Base-by-base conservation (phyloP, 2,888 invertebrate genomes). In the Cheilosia urbana region DNA sequence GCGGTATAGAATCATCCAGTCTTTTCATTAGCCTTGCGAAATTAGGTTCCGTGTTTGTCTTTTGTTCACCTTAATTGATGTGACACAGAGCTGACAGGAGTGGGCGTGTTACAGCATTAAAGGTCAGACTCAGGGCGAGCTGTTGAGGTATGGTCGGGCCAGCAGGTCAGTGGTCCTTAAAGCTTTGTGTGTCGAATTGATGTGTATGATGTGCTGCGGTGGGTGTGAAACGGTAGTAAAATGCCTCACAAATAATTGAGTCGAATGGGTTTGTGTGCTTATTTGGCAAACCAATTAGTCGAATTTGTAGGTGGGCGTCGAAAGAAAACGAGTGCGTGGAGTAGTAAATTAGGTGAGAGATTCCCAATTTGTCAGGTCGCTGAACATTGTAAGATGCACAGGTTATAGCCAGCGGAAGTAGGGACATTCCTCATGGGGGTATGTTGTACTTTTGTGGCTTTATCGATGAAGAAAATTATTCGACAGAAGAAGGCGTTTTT, bases 1-100 rank as follows among this genome's bases (percentile, higher is more conserved):
- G 60, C 19, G 49, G 42, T 13, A 49, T 24, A 34, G 49, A 58
- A 63, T 72, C 58, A 63, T 72, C 58, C 19, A 57, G 63, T 57
- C 63, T 78, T 78, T 79, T 72, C 80, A 80, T 80, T 80, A 80
- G 73, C 60, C 62, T 47, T 68, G 73, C 53, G 66, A 57, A 73
- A 80, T 80, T 80, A 73, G 40, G 68, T 65, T 45, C 34, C 62
- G 60, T 73, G 80, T 80, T 73, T 72, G 73, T 73, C 68, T 73
- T 80, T 73, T 80, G 80, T 68, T 73, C 73, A 58, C 45, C 51
- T 62, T 80, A 73, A 80, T 80, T 80, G 80, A 80, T 80, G 80
- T 73, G 79, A 79, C 79, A 79, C 63, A 65, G 57, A 65, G 45
- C 72, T 72, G 79, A 73, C 68, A 60, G 66, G 4, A 37, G 30